phyloP scores from a whole-genome alignment of 2,888 invertebrate species.

The Blomia tropicalis region DNA sequence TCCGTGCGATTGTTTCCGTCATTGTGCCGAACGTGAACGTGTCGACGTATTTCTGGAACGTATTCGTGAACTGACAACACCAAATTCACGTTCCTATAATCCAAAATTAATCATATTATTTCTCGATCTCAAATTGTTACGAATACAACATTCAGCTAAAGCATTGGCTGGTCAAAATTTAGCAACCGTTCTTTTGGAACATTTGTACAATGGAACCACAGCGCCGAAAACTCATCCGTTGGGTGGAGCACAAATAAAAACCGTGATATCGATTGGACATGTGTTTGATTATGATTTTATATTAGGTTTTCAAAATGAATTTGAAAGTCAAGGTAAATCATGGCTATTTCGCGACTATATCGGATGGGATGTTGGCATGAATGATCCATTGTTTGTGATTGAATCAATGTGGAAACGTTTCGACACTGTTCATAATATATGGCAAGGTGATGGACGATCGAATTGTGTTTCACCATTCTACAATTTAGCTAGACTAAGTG shows the following conservation, averaged over 20 bases:
- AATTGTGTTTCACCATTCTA: constrained; percentile 30
- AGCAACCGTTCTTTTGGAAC: constrained; percentile 27
- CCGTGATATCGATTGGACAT: constrained; percentile 29
- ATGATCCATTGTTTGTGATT: constrained; percentile 27
- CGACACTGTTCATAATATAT: constrained; percentile 27
- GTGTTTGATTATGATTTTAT: constrained; percentile 29
- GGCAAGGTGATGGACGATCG: constrained; percentile 31
- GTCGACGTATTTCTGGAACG: constrained; percentile 27
- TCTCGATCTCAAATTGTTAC: constrained; percentile 29
- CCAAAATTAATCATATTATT: constrained; percentile 27
- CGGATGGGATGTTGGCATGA: constrained; percentile 31
- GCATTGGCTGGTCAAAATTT: constrained; percentile 29
- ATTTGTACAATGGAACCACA: constrained; percentile 25
- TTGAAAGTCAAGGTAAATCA: constrained; percentile 17
- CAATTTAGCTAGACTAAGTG: constrained; percentile 27
- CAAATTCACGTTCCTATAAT: constrained; percentile 19
- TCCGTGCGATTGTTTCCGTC: constrained; percentile 31
- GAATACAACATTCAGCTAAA: constrained; percentile 26
- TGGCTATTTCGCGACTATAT: constrained; percentile 15
- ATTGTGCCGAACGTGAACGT: constrained; percentile 27
- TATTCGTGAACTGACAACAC: constrained; percentile 28
- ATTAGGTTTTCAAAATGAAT: constrained; percentile 28
- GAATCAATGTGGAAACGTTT: constrained; percentile 27
- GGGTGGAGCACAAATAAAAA: constrained; percentile 7
- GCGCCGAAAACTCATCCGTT: not conserved